Conservation (phyloP, 53 echinoderm and acorn worm genomes). For the Glandiceps talaboti region DNA sequence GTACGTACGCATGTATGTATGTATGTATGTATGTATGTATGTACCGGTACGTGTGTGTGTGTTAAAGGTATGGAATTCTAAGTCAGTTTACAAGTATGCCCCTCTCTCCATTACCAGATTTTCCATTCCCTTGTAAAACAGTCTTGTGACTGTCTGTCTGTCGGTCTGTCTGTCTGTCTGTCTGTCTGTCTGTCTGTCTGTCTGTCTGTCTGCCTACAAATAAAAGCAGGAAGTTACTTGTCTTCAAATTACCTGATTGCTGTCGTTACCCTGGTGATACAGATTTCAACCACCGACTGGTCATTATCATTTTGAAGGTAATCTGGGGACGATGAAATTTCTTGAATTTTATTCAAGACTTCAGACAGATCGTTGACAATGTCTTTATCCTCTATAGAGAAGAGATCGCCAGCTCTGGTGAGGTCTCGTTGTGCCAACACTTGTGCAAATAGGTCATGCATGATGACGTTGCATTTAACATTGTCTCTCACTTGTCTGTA, state of each 20-base stretch:
- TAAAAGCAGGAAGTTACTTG: too few relatives aligned
- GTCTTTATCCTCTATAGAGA: conserved; percentile 63
- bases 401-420: conserved; percentile 82
- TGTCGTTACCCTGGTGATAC: conserved; percentile 87
- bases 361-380: conserved; percentile 82
- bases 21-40: too few relatives aligned
- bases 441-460: conserved; percentile 79
- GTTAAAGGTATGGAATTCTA: too few relatives aligned
- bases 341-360: conserved; percentile 61
- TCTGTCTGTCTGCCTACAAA: too few relatives aligned
- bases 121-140: too few relatives aligned
- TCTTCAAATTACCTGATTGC: conserved; percentile 51
- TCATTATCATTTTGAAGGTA: conserved; percentile 83
- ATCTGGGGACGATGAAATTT: conserved; percentile 60
- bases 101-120: too few relatives aligned
- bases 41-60: too few relatives aligned
- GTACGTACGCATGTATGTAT: too few relatives aligned
- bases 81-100: too few relatives aligned
- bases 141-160: too few relatives aligned
- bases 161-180: too few relatives aligned
- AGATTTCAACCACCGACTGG: conserved; percentile 94
- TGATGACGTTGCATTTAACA: conserved; percentile 1
- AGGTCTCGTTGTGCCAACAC: conserved; percentile 76
- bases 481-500: not conserved
- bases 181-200: too few relatives aligned